Evolutionary conservation across 1,140 invertebrate species (phyloP), one percentile per base, ranked within the genome.

Genomic region (Mesaphorura yosii): DNA sequence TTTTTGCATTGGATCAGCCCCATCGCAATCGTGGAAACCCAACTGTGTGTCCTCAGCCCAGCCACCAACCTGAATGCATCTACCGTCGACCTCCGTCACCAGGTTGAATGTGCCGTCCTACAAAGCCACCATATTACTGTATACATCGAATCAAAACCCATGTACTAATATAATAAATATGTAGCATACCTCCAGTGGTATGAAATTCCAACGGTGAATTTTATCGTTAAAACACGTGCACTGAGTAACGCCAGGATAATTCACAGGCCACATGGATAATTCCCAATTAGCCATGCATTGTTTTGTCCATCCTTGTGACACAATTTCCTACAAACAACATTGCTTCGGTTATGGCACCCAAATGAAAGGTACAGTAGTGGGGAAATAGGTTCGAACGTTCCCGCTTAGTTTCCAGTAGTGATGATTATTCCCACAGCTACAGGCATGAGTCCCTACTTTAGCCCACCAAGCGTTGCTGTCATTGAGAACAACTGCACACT

Each of bases 201-300:
- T 14, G 25, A 46, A 46, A 22, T 27, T 25, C 44, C 44, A 46
- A 7, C 23, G 14, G 28, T 46, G 44, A 46, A 46, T 46, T 22
- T 22, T 7, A 23, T 46, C 44, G 44, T 46, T 17, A 23, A 46
- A 22, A 46, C 44, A 46, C 14, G 22, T 27, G 28, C 44, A 46
- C 23, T 46, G 44, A 7, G 44, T 46, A 27, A 46, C 44, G 23
- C 44, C 44, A 27, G 44, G 44, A 46, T 46, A 17, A 12, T 20
- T 17, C 7, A 10, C 6, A 20, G 44, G 22, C 28, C 10, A 10
- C n/a, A n/a, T n/a, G n/a, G n/a, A n/a, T n/a, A n/a, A n/a, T n/a
- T n/a, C 44, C 44, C 44, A 46, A 23, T 46, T 46, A 6, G 44
- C 44, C 14, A 46, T 26, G 17, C 44, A 46, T 27, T 46, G 44